Conservation (phyloP, 1,140 invertebrate species). For the Lithobius niger region DNA sequence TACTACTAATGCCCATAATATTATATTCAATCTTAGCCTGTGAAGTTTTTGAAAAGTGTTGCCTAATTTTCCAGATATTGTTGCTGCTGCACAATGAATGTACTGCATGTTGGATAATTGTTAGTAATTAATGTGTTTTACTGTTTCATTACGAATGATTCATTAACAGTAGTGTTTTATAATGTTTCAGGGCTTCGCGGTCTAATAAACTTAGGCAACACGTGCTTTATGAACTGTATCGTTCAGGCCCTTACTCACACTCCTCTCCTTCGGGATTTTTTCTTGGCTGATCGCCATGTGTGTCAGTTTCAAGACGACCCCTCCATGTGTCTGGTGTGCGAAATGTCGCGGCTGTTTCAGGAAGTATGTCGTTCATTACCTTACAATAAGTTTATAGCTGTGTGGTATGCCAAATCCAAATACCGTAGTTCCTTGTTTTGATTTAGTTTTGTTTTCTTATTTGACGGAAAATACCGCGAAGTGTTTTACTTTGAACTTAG, state of each 20-base stretch:
- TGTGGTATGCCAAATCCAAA: too few species aligned
- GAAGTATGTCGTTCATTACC: too few species aligned
- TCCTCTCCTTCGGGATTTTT: conserved; percentile 85
- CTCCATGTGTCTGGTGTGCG: conserved; percentile 74
- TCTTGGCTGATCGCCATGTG: conserved; percentile 80
- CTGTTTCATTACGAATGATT: conserved; percentile 1
- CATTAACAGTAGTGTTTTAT: neutral
- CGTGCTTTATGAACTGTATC: conserved; percentile 98
- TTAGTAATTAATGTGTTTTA: conserved; percentile 1
- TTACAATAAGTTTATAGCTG: too few species aligned
- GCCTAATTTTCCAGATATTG: too few species aligned
- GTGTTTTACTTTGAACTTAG: too few species aligned
- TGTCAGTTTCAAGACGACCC: conserved; percentile 47
- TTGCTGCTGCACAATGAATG: too few species aligned
- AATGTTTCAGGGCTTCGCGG: conserved; percentile 54
- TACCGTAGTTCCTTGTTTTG: too few species aligned
- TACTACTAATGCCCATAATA: too few species aligned
- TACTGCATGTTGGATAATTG: neutral
- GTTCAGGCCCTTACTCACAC: conserved; percentile 92
- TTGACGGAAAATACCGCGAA: too few species aligned
- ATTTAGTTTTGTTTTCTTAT: too few species aligned
- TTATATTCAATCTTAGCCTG: too few species aligned
- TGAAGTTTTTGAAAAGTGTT: too few species aligned
- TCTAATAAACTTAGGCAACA: conserved; percentile 91
- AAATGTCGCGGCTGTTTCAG: conserved; percentile 55